phyloP scores from a whole-genome alignment of 2,797 vertebrate genomes.

The Choloepus didactylus region DNA sequence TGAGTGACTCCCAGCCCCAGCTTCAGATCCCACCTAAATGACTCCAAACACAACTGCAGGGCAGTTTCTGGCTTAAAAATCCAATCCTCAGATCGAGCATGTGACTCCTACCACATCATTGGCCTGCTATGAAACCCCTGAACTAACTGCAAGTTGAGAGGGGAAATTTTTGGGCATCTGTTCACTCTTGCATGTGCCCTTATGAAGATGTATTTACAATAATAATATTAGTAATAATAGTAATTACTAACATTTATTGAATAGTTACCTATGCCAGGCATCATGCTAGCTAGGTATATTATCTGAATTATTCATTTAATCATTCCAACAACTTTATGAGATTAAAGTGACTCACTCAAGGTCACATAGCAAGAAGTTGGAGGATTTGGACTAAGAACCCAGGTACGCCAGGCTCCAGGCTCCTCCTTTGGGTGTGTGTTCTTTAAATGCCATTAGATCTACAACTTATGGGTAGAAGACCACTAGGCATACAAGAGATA shows the following conservation, averaged over 20 bases:
- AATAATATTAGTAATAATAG: neutral
- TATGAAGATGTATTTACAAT: slow-evolving; percentile 27
- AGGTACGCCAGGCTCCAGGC: neutral
- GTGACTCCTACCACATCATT: neutral
- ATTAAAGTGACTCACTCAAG: neutral
- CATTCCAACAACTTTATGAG: neutral
- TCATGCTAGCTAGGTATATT: neutral
- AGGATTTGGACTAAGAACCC: neutral
- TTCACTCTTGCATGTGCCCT: slow-evolving; percentile 12
- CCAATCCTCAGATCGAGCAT: neutral
- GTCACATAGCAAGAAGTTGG: neutral
- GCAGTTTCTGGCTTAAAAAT: slow-evolving; percentile 31
- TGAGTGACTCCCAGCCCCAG: neutral
- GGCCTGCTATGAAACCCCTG: neutral
- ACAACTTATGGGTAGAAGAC: neutral
- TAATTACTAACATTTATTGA: neutral
- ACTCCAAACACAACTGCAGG: neutral
- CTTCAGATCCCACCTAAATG: neutral
- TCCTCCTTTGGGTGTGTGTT: neutral
- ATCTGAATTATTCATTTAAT: slow-evolving; percentile 21
- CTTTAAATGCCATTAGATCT: slow-evolving; percentile 4
- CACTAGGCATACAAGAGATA: neutral
- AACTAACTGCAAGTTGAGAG: neutral
- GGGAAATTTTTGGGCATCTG: neutral
- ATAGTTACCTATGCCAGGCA: neutral